Evolutionary conservation across 2,888 invertebrate species (phyloP).

Genomic region (Drosophila algonquin): DNA sequence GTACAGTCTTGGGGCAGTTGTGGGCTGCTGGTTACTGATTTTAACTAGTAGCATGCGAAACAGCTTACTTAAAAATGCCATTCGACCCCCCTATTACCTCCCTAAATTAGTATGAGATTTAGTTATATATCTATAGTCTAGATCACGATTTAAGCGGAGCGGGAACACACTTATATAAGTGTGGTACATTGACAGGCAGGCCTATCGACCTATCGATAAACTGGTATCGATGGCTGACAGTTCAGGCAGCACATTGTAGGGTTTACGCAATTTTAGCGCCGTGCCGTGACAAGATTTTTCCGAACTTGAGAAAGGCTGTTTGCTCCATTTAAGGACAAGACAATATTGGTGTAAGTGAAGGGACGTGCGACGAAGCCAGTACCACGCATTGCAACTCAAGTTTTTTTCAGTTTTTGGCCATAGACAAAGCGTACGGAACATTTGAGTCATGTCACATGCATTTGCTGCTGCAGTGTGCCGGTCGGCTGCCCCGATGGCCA

Average conservation of each 20-base stretch:
- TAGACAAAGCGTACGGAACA: slow-evolving; percentile 19
- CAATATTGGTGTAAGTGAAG: slow-evolving; percentile 24
- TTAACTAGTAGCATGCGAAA: neutral
- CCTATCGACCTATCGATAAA: slow-evolving; percentile 32
- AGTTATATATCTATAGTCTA: neutral
- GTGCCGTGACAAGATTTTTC: slow-evolving; percentile 50
- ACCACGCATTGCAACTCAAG: neutral
- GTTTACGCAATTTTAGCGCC: slow-evolving; percentile 80
- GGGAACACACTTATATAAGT: neutral
- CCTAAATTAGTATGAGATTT: neutral
- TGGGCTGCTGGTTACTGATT: neutral
- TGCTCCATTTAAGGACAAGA: slow-evolving; percentile 20
- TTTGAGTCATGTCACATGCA: slow-evolving; percentile 67
- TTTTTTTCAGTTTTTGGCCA: slow-evolving; percentile 27
- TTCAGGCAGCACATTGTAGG: slow-evolving; percentile 61
- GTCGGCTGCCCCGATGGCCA: slow-evolving; percentile 50
- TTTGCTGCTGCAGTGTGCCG: slow-evolving; percentile 78
- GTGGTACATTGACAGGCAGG: neutral
- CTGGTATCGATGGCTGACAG: slow-evolving; percentile 2
- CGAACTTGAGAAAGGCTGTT: slow-evolving; percentile 25
- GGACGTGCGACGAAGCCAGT: neutral
- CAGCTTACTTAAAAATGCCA: neutral
- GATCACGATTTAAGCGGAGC: neutral
- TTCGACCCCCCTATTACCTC: neutral
- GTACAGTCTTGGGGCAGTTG: slow-evolving; percentile 46